phyloP scores from a whole-genome alignment of 2,888 invertebrate species.

The Boloria euphrosyne region DNA sequence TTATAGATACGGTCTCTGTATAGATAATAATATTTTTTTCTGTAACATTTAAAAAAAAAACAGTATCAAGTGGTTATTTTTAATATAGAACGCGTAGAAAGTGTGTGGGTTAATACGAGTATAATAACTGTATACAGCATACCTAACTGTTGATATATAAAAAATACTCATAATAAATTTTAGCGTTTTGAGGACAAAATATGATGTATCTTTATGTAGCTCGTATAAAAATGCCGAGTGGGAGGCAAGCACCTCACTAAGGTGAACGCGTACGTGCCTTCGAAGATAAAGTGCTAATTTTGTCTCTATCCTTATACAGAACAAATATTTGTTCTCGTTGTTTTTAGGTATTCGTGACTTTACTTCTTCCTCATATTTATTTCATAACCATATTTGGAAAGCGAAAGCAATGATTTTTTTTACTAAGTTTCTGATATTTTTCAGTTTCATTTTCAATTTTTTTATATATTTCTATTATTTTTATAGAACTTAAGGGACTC shows the following conservation, averaged over 20 bases:
- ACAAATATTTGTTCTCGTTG: constrained; percentile 18
- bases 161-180: no score
- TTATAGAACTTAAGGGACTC: no score
- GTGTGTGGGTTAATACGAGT: no score
- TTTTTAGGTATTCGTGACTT: constrained; percentile 9
- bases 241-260: constrained; percentile 13
- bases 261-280: constrained; percentile 25
- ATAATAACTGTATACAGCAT: no score
- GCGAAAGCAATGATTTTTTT: neutral
- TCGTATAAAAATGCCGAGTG: constrained; percentile 19
- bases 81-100: no score
- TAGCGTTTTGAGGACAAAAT: neutral
- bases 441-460: neutral
- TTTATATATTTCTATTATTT: no score
- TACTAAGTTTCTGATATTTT: neutral
- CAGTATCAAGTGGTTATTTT: no score
- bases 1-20: no score
- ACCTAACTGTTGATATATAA: no score
- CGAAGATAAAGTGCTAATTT: constrained; percentile 32
- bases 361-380: constrained; percentile 1
- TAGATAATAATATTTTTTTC: no score
- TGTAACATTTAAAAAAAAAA: no score
- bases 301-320: constrained; percentile 15
- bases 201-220: constrained; percentile 4
- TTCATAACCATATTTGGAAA: neutral